Evolutionary conservation across 2,797 vertebrate species (phyloP), one percentile per base, ranked within the genome.

Genomic region (Aplochiton taeniatus): DNA sequence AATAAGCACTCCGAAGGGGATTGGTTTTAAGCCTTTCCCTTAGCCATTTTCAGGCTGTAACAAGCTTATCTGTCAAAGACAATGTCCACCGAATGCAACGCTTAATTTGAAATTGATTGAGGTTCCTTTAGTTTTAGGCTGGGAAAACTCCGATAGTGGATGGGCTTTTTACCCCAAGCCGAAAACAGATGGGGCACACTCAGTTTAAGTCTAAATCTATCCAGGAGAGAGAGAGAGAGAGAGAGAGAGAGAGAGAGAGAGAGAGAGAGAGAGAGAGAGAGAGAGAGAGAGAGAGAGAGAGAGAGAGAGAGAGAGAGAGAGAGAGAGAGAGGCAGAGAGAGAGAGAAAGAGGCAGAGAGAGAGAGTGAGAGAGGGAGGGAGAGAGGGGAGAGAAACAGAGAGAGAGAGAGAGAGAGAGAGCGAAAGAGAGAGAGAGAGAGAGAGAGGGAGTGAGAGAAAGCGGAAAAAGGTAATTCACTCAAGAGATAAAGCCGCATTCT

Each of bases 71-170:
- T 86, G 88, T 91, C 89, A 86, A 88, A 89, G 88, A 87, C 87
- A 87, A 84, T 87, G 87, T 85, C 78, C 80, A 81, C 75, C 83
- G 84, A 90, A 85, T 79, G 76, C 83, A 88, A 78, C 82, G 82
- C 80, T 88, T 90, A 87, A 91, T 91, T 90, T 87, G 78, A 87
- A 90, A 90, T 90, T 88, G 89, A 91, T 90, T 89, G 80, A 80
- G 82, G 80, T 85, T 85, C 76, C 76, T 87, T 84, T 89, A 72
- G 65, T 66, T 81, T 75, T 73, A 72, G 61, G 53, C 47, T n/a
- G 41, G 17, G 70, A 45, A 53, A 31, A 6, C 31, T 31, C 31
- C 6, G 31, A 31, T 31, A 31, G 31, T 31, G 31, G 31, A 2
- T 31, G 6, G 31, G 31, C 31, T 6, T 31, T 31, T 31, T 31